phyloP scores from a whole-genome alignment of 2,113 vertebrate genomes.

The Circaetus gallicus region DNA sequence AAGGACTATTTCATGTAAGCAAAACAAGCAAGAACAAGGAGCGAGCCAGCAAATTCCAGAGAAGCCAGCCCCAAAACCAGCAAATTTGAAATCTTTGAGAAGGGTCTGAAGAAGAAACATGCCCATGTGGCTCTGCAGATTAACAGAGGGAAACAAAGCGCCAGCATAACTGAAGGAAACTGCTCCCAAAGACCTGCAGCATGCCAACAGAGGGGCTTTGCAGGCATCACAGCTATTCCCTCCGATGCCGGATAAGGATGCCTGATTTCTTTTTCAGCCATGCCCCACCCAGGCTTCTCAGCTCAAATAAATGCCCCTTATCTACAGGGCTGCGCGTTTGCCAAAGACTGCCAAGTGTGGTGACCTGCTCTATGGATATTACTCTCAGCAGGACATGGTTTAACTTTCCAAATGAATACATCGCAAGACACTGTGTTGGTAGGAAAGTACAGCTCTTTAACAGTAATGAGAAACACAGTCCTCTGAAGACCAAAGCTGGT shows the following conservation, averaged over 20 bases:
- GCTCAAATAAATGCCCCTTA: neutral
- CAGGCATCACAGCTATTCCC: neutral
- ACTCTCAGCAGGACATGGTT: neutral
- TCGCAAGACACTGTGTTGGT: accelerated
- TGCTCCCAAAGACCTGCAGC: neutral
- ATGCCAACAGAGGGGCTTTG: neutral
- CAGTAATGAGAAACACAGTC: neutral
- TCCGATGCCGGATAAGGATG: accelerated
- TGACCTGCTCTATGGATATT: neutral
- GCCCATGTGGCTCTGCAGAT: neutral
- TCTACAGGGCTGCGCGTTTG: neutral
- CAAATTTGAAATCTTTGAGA: neutral
- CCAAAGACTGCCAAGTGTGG: neutral
- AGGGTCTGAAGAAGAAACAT: neutral
- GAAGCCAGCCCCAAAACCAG: neutral
- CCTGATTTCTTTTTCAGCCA: neutral
- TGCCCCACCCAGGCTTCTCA: neutral
- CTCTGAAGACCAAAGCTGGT: neutral
- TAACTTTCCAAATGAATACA: neutral
- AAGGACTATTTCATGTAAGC: neutral
- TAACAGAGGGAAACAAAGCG: neutral
- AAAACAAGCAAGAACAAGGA: neutral
- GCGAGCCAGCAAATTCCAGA: neutral
- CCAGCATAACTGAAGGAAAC: neutral
- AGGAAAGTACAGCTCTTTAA: neutral